Evolutionary conservation across 2,797 vertebrate genomes (phyloP).

Genomic region (Valencia hispanica): DNA sequence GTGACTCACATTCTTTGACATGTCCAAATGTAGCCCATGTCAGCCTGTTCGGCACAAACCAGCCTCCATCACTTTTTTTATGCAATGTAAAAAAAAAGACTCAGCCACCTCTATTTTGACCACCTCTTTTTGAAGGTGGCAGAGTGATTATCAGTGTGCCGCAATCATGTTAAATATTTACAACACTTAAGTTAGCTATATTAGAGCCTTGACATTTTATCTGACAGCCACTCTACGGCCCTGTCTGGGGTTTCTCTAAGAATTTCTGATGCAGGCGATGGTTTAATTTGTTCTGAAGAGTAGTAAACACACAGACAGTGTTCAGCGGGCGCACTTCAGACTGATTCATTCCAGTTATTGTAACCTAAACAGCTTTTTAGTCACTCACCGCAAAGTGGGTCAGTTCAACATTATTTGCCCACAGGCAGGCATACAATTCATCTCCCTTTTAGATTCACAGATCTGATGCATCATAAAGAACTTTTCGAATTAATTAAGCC

Average conservation of each 20-base stretch:
- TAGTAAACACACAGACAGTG: background rate
- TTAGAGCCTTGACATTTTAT: background rate
- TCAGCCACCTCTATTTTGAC: background rate
- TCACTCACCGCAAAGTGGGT: background rate
- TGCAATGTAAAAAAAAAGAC: background rate
- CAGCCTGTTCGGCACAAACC: background rate
- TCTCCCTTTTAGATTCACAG: background rate
- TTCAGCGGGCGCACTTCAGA: background rate
- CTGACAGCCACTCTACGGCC: background rate
- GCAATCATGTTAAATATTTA: background rate
- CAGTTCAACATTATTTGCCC: background rate
- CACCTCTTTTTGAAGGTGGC: background rate
- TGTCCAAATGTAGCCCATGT: slow-evolving; percentile 24
- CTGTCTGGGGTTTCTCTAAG: background rate
- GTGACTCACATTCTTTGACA: slow-evolving; percentile 28
- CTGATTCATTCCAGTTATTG: slow-evolving; percentile 4
- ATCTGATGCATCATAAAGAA: background rate
- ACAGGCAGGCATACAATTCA: slow-evolving; percentile 1
- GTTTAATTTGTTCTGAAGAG: background rate
- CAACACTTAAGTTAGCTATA: background rate
- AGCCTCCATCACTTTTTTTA: slow-evolving; percentile 6
- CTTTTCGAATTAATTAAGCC: too few relatives aligned
- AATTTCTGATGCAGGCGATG: background rate
- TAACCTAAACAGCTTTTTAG: background rate
- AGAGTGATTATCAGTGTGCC: background rate